A percentile compares a stretch with the other conserved stretches of the same genome.
phyloP scores from a whole-genome alignment of 2,888 invertebrate genomes.

The Cheilosia grossa region DNA sequence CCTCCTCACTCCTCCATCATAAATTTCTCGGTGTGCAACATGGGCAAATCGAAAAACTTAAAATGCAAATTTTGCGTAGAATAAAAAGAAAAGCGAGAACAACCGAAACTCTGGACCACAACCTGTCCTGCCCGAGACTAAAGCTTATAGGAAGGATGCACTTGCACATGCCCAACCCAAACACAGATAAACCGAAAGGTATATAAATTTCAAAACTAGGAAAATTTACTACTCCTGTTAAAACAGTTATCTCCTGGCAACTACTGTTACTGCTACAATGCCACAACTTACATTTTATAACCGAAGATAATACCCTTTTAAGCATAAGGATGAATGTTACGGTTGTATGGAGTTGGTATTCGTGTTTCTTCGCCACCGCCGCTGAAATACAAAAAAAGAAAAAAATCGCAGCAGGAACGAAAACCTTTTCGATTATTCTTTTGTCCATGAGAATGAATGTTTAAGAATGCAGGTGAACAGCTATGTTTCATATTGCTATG shows the following conservation, averaged over 20 bases:
- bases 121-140: constrained; percentile 18
- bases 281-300: constrained; percentile 73
- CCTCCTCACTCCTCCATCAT: constrained; percentile 1
- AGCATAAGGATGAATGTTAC: constrained; percentile 73
- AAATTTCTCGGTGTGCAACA: neutral
- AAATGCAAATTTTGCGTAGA: constrained; percentile 60
- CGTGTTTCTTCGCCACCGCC: constrained; percentile 39
- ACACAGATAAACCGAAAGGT: constrained; percentile 64
- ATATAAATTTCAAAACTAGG: constrained; percentile 67
- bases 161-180: constrained; percentile 14
- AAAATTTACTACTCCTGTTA: constrained; percentile 70
- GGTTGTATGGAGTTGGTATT: constrained; percentile 52
- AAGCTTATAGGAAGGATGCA: constrained; percentile 39
- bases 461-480: constrained; percentile 62
- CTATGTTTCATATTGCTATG: constrained; percentile 24
- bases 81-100: neutral
- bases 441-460: constrained; percentile 58
- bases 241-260: constrained; percentile 67
- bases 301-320: constrained; percentile 74
- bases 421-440: constrained; percentile 63
- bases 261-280: constrained; percentile 32
- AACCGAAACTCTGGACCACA: constrained; percentile 12
- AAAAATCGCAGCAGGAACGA: constrained; percentile 7
- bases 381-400: neutral
- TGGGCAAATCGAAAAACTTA: constrained; percentile 27